Evolutionary conservation across 1,140 invertebrate genomes (phyloP).

Genomic region (Cepaea nemoralis): DNA sequence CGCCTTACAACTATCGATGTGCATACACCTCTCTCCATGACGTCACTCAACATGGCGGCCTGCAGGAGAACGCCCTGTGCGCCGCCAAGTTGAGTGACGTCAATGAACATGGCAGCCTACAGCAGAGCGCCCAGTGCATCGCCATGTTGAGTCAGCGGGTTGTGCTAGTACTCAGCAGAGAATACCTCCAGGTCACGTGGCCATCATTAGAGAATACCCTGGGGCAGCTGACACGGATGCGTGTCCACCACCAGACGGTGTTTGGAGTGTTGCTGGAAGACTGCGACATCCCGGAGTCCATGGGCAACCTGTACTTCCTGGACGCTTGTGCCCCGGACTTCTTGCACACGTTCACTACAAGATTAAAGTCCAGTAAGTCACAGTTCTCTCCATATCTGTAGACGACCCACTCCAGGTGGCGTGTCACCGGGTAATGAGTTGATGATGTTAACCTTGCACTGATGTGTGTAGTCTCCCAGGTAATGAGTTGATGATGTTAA

Average conservation of each 20-base stretch:
- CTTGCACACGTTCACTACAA: conserved; percentile 54
- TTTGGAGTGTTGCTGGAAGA: conserved; percentile 61
- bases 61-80: conserved; percentile 59
- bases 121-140: conserved; percentile 61
- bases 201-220: conserved; percentile 59
- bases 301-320: conserved; percentile 55
- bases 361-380: conserved; percentile 57
- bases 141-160: conserved; percentile 66
- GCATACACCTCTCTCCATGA: conserved; percentile 51
- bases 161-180: conserved; percentile 58
- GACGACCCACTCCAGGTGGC: too few species aligned
- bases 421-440: too few species aligned
- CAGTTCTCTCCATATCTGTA: not conserved
- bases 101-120: conserved; percentile 32
- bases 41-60: conserved; percentile 24
- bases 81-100: conserved; percentile 63
- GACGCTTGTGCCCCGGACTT: conserved; percentile 57
- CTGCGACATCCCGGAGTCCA: conserved; percentile 60
- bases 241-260: conserved; percentile 63
- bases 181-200: conserved; percentile 61
- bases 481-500: too few species aligned
- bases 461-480: too few species aligned
- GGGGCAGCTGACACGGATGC: conserved; percentile 58
- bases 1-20: conserved; percentile 61
- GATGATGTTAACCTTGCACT: too few species aligned